phyloP scores from a whole-genome alignment of 1,140 invertebrate genomes.

The Probaryconus sp. region DNA sequence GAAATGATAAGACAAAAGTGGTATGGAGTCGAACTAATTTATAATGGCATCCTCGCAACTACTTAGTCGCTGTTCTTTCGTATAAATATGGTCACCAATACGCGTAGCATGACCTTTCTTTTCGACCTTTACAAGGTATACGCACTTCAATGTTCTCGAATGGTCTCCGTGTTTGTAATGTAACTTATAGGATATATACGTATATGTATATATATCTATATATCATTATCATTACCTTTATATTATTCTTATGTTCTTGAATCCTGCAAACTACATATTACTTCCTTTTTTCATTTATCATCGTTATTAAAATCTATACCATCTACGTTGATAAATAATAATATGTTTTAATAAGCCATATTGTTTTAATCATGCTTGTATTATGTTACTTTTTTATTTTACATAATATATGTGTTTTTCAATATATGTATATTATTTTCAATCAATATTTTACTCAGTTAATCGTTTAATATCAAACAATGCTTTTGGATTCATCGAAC shows the following conservation, averaged over 20 bases:
- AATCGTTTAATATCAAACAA: too few relatives aligned
- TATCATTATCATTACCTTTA: conserved; percentile 68
- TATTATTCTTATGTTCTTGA: conserved; percentile 71
- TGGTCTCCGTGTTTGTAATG: conserved; percentile 66
- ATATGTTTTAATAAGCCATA: too few relatives aligned
- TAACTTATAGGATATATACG: conserved; percentile 49
- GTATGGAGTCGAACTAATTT: conserved; percentile 12
- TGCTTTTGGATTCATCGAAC: too few relatives aligned
- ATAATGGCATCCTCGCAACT: neutral
- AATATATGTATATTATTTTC: too few relatives aligned
- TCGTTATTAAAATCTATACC: neutral
- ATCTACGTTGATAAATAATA: neutral
- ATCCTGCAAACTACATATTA: conserved; percentile 3
- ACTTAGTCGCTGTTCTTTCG: conserved; percentile 15
- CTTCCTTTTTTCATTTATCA: conserved; percentile 51
- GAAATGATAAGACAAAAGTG: conserved; percentile 13
- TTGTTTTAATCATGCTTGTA: too few relatives aligned
- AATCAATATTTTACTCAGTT: too few relatives aligned
- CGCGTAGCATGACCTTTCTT: conserved; percentile 21
- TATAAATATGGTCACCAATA: conserved; percentile 18
- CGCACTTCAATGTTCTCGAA: conserved; percentile 61
- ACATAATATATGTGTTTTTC: too few relatives aligned
- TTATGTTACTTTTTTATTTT: too few relatives aligned
- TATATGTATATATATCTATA: conserved; percentile 28
- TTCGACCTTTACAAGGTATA: conserved; percentile 28